These are phyloP conservation scores for Bombus sibiricus DNA, from an alignment of 1,140 invertebrate genomes.

Conservation along the genomic window DNA sequence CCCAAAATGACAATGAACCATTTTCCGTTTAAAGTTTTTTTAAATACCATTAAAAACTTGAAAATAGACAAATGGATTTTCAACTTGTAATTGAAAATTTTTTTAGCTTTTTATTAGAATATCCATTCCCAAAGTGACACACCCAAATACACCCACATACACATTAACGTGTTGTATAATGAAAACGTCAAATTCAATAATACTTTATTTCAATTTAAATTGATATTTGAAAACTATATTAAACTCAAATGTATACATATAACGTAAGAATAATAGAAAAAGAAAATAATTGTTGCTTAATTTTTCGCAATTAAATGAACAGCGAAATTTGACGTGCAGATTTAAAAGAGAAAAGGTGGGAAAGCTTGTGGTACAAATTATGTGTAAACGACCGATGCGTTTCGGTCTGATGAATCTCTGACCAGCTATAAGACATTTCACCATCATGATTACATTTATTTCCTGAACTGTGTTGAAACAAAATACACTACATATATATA, in stretches of 20 bases:
- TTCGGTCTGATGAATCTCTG: neutral
- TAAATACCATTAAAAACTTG: neutral
- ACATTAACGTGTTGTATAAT: neutral
- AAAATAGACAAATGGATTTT: neutral
- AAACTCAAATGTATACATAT: neutral
- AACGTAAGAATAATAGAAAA: neutral
- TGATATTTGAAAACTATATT: neutral
- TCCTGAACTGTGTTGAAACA: neutral
- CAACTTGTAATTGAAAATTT: neutral
- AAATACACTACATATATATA: neutral
- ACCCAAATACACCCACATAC: too few species aligned
- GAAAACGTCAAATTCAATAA: neutral
- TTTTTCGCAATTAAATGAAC: neutral
- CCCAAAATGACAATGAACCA: neutral
- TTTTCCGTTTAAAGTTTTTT: neutral
- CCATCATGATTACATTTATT: neutral
- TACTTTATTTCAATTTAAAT: neutral
- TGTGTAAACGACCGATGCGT: neutral
- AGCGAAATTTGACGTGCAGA: neutral
- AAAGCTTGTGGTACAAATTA: neutral
- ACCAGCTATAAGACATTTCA: neutral
- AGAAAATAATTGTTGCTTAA: neutral
- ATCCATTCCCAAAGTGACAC: neutral
- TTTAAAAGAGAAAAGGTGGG: neutral
- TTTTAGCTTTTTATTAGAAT: neutral